A percentile compares a stretch with the other conserved stretches of the same genome.
phyloP scores from a whole-genome alignment of 2,888 invertebrate genomes.

The Ophion costatus region DNA sequence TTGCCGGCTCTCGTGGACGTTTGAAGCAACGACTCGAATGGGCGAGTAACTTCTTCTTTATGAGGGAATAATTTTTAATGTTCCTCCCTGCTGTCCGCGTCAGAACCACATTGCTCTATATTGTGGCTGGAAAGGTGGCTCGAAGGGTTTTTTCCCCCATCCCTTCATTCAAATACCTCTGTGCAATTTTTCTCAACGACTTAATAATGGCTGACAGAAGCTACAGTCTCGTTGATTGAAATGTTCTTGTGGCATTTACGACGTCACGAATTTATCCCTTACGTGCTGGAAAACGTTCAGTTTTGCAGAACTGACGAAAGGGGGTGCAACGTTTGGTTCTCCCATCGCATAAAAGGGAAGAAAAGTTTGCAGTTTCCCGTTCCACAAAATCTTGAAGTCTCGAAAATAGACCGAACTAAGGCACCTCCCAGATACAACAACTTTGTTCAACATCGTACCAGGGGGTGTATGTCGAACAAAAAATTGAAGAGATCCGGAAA shows the following conservation, averaged over 20 bases:
- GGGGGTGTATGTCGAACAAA: background rate
- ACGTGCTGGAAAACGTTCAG: background rate
- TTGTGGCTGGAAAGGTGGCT: constrained; percentile 12
- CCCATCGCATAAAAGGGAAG: background rate
- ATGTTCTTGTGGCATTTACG: background rate
- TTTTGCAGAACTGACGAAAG: too few relatives aligned
- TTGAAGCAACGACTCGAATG: constrained; percentile 34
- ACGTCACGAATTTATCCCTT: background rate
- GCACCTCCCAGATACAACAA: background rate
- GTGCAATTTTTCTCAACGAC: background rate
- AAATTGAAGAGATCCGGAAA: background rate
- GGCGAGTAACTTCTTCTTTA: constrained; percentile 64
- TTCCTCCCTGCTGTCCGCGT: background rate
- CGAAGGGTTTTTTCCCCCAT: background rate
- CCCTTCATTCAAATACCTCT: background rate
- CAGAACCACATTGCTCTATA: background rate
- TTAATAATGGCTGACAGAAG: background rate
- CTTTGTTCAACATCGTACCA: background rate
- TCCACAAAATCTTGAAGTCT: background rate
- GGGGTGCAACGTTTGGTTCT: background rate
- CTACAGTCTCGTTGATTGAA: too few relatives aligned
- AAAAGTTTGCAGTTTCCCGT: background rate
- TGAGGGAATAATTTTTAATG: constrained; percentile 63
- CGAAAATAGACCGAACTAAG: background rate
- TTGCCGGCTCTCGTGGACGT: constrained; percentile 47